Base-by-base conservation (phyloP, 1,140 invertebrate species). In the Achatina immaculata region DNA sequence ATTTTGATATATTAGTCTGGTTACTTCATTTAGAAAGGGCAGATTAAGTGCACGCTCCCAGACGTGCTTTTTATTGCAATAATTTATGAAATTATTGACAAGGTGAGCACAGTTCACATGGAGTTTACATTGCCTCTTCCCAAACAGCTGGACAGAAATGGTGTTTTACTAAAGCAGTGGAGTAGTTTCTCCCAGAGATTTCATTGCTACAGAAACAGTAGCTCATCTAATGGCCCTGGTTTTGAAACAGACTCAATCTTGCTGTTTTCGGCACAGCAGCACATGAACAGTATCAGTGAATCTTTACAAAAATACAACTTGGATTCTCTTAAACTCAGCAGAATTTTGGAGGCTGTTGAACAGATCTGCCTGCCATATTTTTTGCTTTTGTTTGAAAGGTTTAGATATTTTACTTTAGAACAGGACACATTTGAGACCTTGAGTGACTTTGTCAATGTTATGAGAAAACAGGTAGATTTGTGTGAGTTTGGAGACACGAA, bases 301-400 rank as follows among this genome's bases (percentile, higher is more conserved):
- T 36, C 48, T 19, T 45, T 76, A 31, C 40, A 65, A 28, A 14
- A n/a, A 31, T 55, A 36, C 16, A 36, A 65, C 28, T 31, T 76
- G 31, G 58, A 65, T 24, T 24, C n/a, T 1, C 51, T 36, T 3
- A 65, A 62, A 31, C 21, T 65, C 36, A 65, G 51, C 51, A 65
- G 28, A 40, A 34, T 76, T 2, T 65, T 76, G 21, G 51, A 76
- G 43, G 24, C 62, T 21, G n/a, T 76, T 24, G 74, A 76, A 40
- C 2, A 76, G 34, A 40, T 65, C n/a, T 76, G 74, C 58, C 55
- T 76, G 31, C 74, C 74, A 16, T n/a, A 40, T 42, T 76, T 76
- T n/a, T 7, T 76, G 48, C 38, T 76, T 1, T 34, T 76, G 28
- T 76, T 76, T 65, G 74, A 76, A 40, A 58, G 74, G 74, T 76